A percentile compares a stretch with the other conserved stretches of the same genome.
Conservation (phyloP, 2,888 invertebrate genomes). For the Tetramorium bicarinatum region DNA sequence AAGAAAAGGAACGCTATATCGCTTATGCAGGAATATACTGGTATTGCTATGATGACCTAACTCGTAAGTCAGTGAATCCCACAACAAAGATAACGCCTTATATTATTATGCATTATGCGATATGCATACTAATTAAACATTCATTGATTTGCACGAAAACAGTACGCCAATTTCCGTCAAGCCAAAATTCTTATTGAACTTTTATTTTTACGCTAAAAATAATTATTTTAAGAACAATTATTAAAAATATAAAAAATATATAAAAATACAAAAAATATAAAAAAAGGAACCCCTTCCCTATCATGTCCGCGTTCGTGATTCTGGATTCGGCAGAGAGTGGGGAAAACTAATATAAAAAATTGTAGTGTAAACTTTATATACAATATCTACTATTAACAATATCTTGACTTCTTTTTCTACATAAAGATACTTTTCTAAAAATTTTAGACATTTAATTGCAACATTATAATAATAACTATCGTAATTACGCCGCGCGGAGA, state of each 20-base stretch:
- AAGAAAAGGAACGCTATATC: slow-evolving; percentile 41
- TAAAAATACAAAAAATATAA: not conserved
- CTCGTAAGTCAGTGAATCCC: slow-evolving; percentile 42
- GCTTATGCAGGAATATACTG: slow-evolving; percentile 52
- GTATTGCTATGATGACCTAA: slow-evolving; percentile 62
- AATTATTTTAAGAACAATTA: not conserved
- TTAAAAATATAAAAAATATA: not conserved
- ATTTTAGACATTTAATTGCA: not conserved
- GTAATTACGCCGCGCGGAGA: no score
- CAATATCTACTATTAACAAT: not conserved
- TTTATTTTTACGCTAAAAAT: no score
- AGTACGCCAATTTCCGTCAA: not conserved
- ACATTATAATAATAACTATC: no score
- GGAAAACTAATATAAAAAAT: not conserved
- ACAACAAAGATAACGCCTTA: slow-evolving; percentile 37
- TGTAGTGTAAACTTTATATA: not conserved
- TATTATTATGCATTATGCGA: slow-evolving; percentile 44
- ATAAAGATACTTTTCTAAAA: not conserved
- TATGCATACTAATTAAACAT: not conserved
- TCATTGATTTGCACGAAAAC: not conserved
- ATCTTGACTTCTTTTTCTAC: not conserved
- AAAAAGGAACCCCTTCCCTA: not conserved
- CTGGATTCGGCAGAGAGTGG: slow-evolving; percentile 20
- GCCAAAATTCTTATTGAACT: not conserved
- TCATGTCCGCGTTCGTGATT: slow-evolving; percentile 16